Percentiles rank a stretch among this genome's conserved stretches.
Conservation (phyloP, 2,888 invertebrate species). For the Frankliniella intonsa region DNA sequence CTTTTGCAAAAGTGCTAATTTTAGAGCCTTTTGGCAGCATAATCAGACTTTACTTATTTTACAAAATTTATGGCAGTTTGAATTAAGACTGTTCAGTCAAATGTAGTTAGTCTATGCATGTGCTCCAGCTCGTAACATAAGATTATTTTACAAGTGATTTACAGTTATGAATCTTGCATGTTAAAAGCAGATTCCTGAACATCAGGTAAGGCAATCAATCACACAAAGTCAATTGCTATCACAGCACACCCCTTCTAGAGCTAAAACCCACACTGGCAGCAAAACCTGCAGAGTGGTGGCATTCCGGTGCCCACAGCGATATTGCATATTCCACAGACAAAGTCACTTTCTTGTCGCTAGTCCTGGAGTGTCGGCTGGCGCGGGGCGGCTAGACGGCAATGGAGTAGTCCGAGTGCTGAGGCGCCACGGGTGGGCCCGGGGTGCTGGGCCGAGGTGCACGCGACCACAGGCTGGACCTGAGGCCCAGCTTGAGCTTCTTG, state of each 20-base stretch:
- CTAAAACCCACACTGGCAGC: background rate
- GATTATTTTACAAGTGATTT: background rate
- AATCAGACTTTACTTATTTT: background rate
- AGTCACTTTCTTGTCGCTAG: too few relatives aligned
- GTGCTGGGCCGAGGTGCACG: slow-evolving; percentile 50
- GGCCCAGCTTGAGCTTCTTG: slow-evolving; percentile 65
- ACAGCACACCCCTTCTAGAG: background rate
- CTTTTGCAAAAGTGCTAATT: background rate
- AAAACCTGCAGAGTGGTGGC: too few relatives aligned
- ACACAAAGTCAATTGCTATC: background rate
- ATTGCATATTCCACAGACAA: background rate
- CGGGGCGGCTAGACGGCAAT: slow-evolving; percentile 59
- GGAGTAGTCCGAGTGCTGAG: slow-evolving; percentile 65
- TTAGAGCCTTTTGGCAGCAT: background rate
- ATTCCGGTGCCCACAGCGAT: too few relatives aligned
- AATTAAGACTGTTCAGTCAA: background rate
- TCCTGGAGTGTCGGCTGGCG: too few relatives aligned
- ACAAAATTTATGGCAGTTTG: background rate
- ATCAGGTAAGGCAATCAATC: too few relatives aligned
- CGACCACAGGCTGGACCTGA: slow-evolving; percentile 66
- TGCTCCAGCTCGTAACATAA: background rate
- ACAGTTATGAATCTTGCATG: background rate
- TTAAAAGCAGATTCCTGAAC: background rate
- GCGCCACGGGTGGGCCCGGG: slow-evolving; percentile 44
- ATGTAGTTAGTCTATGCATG: background rate